Conservation (phyloP, 2,113 vertebrate species). For the Etheostoma cragini region DNA sequence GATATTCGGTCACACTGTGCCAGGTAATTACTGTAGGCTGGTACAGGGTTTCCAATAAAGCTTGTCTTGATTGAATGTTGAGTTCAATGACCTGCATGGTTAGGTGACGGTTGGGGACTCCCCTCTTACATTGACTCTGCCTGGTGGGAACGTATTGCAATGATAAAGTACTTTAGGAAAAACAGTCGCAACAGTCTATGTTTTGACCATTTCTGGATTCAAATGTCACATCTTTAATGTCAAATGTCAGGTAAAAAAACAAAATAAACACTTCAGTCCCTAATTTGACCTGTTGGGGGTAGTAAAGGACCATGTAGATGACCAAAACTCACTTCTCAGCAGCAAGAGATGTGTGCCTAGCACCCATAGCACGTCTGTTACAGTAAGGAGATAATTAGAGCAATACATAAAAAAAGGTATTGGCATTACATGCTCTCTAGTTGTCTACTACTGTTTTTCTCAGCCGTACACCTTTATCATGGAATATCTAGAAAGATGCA, state of each 20-base stretch:
- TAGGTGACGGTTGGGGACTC: neutral
- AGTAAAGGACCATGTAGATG: slow-evolving; percentile 74
- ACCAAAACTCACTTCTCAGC: neutral
- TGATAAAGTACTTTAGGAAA: neutral
- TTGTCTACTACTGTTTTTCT: slow-evolving; percentile 13
- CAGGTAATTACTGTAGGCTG: neutral
- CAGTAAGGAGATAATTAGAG: slow-evolving; percentile 91
- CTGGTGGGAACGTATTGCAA: neutral
- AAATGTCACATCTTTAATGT: neutral
- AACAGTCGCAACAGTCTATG: neutral
- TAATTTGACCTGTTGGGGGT: slow-evolving; percentile 62
- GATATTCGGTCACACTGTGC: neutral
- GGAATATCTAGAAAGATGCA: slow-evolving; percentile 64
- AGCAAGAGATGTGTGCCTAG: slow-evolving; percentile 57
- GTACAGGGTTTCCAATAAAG: neutral
- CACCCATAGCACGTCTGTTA: slow-evolving; percentile 84
- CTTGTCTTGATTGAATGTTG: neutral
- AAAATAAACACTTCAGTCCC: slow-evolving; percentile 14
- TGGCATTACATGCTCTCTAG: slow-evolving; percentile 66
- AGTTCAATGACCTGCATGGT: neutral
- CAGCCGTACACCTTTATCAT: neutral
- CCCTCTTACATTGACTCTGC: neutral
- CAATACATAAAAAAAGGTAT: slow-evolving; percentile 90
- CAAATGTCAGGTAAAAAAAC: neutral
- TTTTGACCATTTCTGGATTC: neutral